Evolutionary conservation across 2,888 invertebrate species (phyloP).

Genomic region (Pyrgus malvae): DNA sequence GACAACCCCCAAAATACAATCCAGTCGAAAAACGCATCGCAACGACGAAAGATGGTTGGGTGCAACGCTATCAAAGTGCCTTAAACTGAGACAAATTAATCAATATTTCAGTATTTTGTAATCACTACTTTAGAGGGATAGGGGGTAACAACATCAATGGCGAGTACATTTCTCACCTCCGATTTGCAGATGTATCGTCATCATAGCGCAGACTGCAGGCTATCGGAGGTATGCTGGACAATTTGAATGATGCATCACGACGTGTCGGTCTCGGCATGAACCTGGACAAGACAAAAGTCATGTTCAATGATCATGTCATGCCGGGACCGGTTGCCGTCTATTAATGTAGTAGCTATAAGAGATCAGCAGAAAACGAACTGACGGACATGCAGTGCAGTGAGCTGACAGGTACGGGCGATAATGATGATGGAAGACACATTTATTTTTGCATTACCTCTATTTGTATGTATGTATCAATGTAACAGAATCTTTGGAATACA

Average conservation of each 20-base stretch:
- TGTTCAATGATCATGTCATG: constrained; percentile 29
- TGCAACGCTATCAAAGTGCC: too few relatives aligned
- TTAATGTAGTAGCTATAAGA: constrained; percentile 2
- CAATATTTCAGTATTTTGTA: too few relatives aligned
- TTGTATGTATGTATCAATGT: too few relatives aligned
- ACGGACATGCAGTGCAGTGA: constrained; percentile 3
- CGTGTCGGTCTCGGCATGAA: constrained; percentile 28
- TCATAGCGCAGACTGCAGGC: constrained; percentile 23
- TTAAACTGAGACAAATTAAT: too few relatives aligned
- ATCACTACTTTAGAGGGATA: constrained; percentile 2
- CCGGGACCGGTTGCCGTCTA: constrained; percentile 21
- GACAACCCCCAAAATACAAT: too few relatives aligned
- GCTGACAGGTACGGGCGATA: neutral
- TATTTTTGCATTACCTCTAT: too few relatives aligned
- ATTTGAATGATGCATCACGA: constrained; percentile 21
- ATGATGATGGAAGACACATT: neutral
- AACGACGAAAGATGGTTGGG: too few relatives aligned
- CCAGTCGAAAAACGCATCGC: too few relatives aligned
- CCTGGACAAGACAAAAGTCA: constrained; percentile 28
- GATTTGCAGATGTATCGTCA: constrained; percentile 28
- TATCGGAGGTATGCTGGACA: constrained; percentile 24
- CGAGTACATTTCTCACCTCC: constrained; percentile 28
- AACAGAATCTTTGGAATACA: too few relatives aligned
- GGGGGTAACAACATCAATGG: constrained; percentile 28
- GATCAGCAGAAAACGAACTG: constrained; percentile 4